These are phyloP conservation scores for Blera fallax DNA, from an alignment of 2,888 invertebrate genomes.

Conservation along the genomic window DNA sequence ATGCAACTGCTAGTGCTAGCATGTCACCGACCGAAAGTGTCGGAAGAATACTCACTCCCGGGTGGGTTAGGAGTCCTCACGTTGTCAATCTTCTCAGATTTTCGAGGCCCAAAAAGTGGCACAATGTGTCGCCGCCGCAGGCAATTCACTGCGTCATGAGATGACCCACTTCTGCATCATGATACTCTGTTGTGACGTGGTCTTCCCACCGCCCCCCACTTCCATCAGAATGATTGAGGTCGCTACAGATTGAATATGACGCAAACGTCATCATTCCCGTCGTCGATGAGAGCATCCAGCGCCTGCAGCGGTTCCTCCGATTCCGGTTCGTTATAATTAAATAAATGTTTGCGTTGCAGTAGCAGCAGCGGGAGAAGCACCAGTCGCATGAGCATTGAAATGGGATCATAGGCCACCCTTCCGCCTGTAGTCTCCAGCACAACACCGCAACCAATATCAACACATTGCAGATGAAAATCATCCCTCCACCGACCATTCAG, in stretches of 20 bases:
- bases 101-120: constrained; percentile 33
- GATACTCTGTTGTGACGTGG: constrained; percentile 30
- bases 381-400: constrained; percentile 52
- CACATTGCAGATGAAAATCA: constrained; percentile 50
- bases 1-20: background rate
- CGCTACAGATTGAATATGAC: constrained; percentile 44
- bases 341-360: constrained; percentile 66
- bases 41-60: background rate
- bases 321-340: constrained; percentile 65
- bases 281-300: constrained; percentile 6
- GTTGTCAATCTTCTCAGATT: constrained; percentile 42
- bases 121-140: constrained; percentile 17
- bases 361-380: constrained; percentile 9
- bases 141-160: constrained; percentile 47
- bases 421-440: background rate
- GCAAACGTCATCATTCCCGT: constrained; percentile 46
- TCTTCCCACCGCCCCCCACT: constrained; percentile 17
- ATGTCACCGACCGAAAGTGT: constrained; percentile 34
- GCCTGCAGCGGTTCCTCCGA: constrained; percentile 16
- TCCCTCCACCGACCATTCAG: background rate
- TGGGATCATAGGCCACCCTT: constrained; percentile 44
- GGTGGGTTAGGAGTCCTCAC: background rate
- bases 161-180: constrained; percentile 49
- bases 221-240: constrained; percentile 31
- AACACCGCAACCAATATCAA: constrained; percentile 53